A percentile compares a stretch with the other conserved stretches of the same genome.
phyloP scores from a whole-genome alignment of 2,113 vertebrate genomes.

The Delphinus delphis region DNA sequence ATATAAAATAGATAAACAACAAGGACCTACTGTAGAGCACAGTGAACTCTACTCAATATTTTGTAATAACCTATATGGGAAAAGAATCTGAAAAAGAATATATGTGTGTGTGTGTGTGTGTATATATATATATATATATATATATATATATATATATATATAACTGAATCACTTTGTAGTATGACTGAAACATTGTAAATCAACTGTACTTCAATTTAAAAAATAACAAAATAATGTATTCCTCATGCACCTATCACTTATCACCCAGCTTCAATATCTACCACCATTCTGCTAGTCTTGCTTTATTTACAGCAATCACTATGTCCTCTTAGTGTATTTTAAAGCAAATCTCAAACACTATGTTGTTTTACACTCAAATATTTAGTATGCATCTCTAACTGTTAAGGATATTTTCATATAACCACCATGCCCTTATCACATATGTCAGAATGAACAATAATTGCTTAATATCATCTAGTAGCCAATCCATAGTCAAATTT shows the following conservation, averaged over 20 bases:
- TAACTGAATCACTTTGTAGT: background rate
- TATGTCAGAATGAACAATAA: background rate
- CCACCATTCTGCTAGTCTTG: background rate
- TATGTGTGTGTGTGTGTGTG: too few species aligned
- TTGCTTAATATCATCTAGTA: background rate
- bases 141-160: background rate
- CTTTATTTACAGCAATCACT: background rate
- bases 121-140: too few species aligned
- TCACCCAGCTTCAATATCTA: background rate
- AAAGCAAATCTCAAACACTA: background rate
- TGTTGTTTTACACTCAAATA: conserved; percentile 17
- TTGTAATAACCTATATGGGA: background rate
- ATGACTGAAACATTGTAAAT: background rate
- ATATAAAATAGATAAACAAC: background rate
- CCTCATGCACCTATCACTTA: background rate
- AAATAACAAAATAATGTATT: background rate
- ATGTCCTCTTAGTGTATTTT: background rate
- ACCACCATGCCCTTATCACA: background rate
- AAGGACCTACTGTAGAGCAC: background rate
- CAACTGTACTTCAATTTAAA: background rate
- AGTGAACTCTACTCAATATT: background rate
- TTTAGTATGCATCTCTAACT: background rate
- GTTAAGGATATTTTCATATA: background rate
- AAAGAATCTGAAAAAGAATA: background rate
- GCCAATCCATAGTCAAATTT: background rate